Evolutionary conservation across 2,797 vertebrate genomes (phyloP).

Genomic region (Propithecus perrieri): DNA sequence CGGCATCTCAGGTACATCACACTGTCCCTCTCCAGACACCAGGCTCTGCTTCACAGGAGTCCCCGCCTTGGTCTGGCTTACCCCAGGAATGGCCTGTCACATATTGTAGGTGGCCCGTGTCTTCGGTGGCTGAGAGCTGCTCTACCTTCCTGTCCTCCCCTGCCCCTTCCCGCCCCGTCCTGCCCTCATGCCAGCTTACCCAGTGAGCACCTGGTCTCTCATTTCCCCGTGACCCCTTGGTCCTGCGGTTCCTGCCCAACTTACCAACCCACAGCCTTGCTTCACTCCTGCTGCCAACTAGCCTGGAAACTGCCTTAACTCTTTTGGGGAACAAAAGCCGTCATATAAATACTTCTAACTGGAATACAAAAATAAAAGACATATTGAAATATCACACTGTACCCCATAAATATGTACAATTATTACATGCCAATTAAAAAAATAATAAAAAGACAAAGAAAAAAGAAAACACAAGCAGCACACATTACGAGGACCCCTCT

Average conservation of each 20-base stretch:
- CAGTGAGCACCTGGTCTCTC: not conserved
- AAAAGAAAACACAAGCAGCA: not conserved
- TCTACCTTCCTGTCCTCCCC: not conserved
- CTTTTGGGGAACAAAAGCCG: not conserved
- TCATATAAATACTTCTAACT: not conserved
- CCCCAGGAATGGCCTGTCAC: not conserved
- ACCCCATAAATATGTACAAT: not conserved
- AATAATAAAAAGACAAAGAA: not conserved
- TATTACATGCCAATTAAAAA: not conserved
- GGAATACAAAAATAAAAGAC: not conserved
- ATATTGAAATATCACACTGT: not conserved
- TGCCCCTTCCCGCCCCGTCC: rapidly evolving
- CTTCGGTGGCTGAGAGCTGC: not conserved
- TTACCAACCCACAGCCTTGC: not conserved
- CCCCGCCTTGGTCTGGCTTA: too few species aligned
- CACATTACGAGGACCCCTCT: not conserved
- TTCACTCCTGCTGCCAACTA: not conserved
- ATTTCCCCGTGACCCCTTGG: too few species aligned
- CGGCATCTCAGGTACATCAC: not conserved
- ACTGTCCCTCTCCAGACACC: not conserved
- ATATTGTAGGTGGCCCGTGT: not conserved
- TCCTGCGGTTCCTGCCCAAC: too few species aligned
- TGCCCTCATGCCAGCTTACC: not conserved
- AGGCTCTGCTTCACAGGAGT: not conserved
- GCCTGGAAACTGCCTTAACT: not conserved